Evolutionary conservation across 2,888 invertebrate species (phyloP), one percentile per base, ranked within the genome.

Genomic region (Scaptomyza flava): DNA sequence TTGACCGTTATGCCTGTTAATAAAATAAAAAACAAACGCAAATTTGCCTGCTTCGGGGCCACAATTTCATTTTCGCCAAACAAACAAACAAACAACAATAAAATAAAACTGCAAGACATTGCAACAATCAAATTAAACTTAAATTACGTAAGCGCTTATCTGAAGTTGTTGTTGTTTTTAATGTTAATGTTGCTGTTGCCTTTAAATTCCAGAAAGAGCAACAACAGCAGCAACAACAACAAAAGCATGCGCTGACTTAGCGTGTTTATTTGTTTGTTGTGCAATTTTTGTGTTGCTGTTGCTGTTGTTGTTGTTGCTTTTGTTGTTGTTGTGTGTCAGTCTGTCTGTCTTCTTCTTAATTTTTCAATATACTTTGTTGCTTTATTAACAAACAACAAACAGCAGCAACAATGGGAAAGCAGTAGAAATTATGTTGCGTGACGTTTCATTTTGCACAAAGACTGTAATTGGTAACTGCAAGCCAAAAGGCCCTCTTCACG

Each of bases 401-500:
- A 23, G 4, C 23, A 67, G 31, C 57, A 56, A 62, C 64, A 64
- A 68, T 68, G 83, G 86, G 89, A 89, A 85, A 83, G 88, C 79
- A 59, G 68, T 89, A 89, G 89, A 89, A 89, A 83, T 89, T 89
- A 89, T 89, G 88, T 83, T 85, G 83, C 83, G 89, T 83, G 89
- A 83, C 83, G 86, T 84, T 89, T 84, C 82, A 89, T 87, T 83
- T 83, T 85, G 82, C 82, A 89, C 89, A 87, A 67, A 89, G 70
- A 66, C 82, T 87, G 89, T 83, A 83, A 83, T 89, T 83, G 82
- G 78, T 52, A 52, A 50, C 73, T 66, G 57, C n/a, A 50, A 23
- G 34, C 11, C 6, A 11, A 17, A 8, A 9, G 30, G 62, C 60
- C 78, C 20, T 30, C 20, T 4, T 3, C 17, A 17, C 17, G 17